Conservation (phyloP, 2,113 vertebrate species). For the Ivindomyrus marchei region DNA sequence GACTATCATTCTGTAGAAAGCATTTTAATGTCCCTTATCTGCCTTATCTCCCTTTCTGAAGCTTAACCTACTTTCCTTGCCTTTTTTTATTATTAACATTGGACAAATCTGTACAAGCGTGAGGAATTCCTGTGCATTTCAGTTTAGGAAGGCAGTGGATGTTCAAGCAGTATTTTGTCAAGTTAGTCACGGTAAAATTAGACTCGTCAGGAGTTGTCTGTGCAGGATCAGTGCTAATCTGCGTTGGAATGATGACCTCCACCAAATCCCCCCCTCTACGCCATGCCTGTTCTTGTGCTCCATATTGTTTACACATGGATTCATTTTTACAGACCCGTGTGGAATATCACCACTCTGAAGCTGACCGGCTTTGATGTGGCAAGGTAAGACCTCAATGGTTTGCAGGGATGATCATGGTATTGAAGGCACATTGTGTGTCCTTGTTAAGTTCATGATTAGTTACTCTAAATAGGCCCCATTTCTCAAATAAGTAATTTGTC, state of each 20-base stretch:
- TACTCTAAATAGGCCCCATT: background rate
- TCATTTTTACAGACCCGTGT: slow-evolving; percentile 49
- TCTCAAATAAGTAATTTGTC: background rate
- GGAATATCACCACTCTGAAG: slow-evolving; percentile 43
- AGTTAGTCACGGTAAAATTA: background rate
- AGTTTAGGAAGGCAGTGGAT: background rate
- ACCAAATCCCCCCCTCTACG: background rate
- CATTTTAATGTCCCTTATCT: background rate
- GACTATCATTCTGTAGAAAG: background rate
- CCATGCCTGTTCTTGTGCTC: background rate
- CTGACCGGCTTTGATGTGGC: slow-evolving; percentile 67
- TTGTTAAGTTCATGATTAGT: background rate
- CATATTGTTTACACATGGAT: slow-evolving; percentile 6
- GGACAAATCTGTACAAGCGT: background rate
- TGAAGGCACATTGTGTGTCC: background rate
- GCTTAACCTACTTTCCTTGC: background rate
- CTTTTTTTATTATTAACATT: background rate
- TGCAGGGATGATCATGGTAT: background rate
- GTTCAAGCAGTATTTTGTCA: background rate
- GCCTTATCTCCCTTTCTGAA: background rate
- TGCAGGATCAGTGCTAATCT: slow-evolving; percentile 8
- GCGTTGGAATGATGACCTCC: background rate
- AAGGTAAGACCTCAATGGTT: slow-evolving; percentile 45
- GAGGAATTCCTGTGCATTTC: background rate
- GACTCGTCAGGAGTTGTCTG: background rate